phyloP scores from a whole-genome alignment of 2,888 invertebrate species.

The Watsonalla cultraria region DNA sequence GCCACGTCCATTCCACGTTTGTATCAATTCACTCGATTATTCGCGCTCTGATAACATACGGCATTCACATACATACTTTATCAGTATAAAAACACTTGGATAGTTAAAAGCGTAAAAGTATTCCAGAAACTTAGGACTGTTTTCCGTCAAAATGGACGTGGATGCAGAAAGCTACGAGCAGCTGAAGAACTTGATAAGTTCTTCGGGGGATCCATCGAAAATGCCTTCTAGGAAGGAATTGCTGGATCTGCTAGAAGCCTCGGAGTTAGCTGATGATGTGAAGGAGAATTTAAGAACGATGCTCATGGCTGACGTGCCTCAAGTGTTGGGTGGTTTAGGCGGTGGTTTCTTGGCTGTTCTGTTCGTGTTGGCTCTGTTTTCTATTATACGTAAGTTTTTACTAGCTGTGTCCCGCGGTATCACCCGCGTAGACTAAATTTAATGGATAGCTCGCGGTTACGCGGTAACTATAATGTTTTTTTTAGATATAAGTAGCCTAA shows the following conservation, averaged over 20 bases:
- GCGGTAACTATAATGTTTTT: no score
- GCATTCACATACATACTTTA: no score
- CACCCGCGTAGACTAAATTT: no score
- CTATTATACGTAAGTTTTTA: constrained; percentile 53
- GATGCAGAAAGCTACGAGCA: constrained; percentile 30
- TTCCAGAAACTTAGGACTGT: constrained; percentile 4
- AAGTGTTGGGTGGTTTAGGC: constrained; percentile 47
- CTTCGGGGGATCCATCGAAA: constrained; percentile 46
- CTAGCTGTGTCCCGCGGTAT: no score
- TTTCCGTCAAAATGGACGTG: constrained; percentile 28
- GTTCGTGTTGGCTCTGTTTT: constrained; percentile 52
- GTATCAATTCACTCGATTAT: no score
- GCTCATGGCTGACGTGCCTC: constrained; percentile 64
- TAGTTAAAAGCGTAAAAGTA: background rate
- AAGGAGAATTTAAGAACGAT: constrained; percentile 77
- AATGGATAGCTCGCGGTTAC: no score
- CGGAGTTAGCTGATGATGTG: constrained; percentile 80
- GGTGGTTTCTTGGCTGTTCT: constrained; percentile 43
- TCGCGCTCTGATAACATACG: background rate
- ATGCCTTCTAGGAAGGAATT: constrained; percentile 76
- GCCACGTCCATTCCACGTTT: no score
- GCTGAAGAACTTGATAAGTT: constrained; percentile 45
- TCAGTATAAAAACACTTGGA: no score
- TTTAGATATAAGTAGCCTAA: no score
- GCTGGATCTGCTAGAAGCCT: constrained; percentile 76